Conservation (phyloP, 92 coral and sea anemone genomes). For the Parazoanthus darwini region DNA sequence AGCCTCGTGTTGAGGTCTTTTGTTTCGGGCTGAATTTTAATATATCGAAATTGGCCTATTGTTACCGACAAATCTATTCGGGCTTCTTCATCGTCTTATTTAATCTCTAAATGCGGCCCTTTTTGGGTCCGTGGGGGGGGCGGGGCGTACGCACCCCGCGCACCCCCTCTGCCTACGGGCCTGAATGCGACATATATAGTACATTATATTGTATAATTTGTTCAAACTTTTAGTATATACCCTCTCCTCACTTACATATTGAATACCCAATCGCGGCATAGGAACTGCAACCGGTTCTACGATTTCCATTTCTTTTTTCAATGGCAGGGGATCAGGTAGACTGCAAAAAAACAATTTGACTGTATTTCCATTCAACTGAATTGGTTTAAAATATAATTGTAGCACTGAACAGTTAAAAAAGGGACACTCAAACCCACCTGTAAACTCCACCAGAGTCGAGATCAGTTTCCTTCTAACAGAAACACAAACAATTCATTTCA, state of each 20-base stretch:
- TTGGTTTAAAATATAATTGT: neutral
- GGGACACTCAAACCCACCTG: constrained; percentile 4
- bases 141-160: too few relatives aligned
- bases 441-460: constrained; percentile 23
- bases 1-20: too few relatives aligned
- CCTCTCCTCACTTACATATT: neutral
- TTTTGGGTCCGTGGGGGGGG: too few relatives aligned
- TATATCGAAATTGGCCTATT: too few relatives aligned
- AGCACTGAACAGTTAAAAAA: neutral
- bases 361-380: neutral
- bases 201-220: neutral
- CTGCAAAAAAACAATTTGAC: neutral
- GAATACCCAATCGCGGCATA: neutral
- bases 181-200: too few relatives aligned
- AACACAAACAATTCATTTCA: neutral
- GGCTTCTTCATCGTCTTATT: too few relatives aligned
- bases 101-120: too few relatives aligned
- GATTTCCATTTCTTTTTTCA: neutral
- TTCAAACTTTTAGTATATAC: too few relatives aligned
- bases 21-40: too few relatives aligned
- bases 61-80: too few relatives aligned
- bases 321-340: constrained; percentile 37
- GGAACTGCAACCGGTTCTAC: neutral
- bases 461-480: constrained; percentile 14
- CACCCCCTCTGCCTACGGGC: too few relatives aligned